Conservation (phyloP, 92 coral and sea anemone genomes). For the Siderastrea radians region DNA sequence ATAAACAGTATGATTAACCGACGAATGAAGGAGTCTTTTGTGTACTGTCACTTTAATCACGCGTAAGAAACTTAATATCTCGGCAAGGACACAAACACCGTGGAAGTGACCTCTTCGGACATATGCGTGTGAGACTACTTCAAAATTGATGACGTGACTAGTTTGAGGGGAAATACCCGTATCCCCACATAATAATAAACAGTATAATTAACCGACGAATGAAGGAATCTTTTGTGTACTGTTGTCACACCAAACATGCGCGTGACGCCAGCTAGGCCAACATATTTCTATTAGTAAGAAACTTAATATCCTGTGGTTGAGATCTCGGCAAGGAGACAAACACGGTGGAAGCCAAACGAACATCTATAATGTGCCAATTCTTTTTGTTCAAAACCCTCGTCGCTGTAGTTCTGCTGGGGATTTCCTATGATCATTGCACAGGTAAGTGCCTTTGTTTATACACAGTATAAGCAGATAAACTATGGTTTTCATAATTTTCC, state of each 20-base stretch:
- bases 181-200: too few species aligned
- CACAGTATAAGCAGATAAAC: neutral
- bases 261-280: neutral
- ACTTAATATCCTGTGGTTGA: slow-evolving; percentile 24
- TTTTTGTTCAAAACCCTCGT: slow-evolving; percentile 1
- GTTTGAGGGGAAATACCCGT: too few species aligned
- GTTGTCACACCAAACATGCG: neutral
- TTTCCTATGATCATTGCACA: neutral
- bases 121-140: too few species aligned
- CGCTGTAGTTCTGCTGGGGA: neutral
- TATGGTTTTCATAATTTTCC: neutral
- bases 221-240: neutral
- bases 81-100: neutral
- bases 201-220: too few species aligned
- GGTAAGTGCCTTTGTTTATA: slow-evolving; percentile 7
- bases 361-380: neutral
- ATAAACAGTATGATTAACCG: too few species aligned
- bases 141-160: too few species aligned
- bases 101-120: neutral
- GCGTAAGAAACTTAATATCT: slow-evolving; percentile 8
- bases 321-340: neutral
- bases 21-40: too few species aligned
- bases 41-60: neutral
- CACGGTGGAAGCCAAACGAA: neutral
- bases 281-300: neutral